These are phyloP conservation scores for Platysteira castanea DNA, from an alignment of 2,113 vertebrate genomes.

Conservation along the genomic window DNA sequence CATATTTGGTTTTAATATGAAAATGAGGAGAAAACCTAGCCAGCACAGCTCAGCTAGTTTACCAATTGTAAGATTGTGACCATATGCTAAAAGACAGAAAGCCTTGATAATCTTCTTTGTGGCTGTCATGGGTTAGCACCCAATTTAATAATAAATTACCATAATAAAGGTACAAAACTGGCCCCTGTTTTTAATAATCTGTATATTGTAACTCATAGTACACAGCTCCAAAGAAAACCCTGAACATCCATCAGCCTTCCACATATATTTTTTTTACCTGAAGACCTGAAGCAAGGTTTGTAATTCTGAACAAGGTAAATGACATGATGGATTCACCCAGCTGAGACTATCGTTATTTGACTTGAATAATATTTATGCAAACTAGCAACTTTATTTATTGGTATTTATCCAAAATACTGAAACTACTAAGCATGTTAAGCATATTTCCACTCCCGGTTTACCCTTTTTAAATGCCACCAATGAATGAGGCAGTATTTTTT, in stretches of 20 bases:
- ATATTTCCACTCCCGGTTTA: background rate
- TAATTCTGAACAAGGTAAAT: background rate
- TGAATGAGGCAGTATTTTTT: background rate
- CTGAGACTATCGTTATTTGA: background rate
- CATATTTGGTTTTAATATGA: background rate
- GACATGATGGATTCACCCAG: background rate
- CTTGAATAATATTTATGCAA: background rate
- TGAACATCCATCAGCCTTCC: background rate
- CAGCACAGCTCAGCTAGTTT: background rate
- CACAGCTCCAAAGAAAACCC: background rate
- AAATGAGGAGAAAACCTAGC: background rate
- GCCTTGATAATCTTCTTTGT: background rate
- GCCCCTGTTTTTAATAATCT: background rate
- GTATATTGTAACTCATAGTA: accelerated
- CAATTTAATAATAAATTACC: background rate
- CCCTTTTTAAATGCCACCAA: background rate
- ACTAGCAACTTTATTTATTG: background rate
- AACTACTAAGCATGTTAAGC: background rate
- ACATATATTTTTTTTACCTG: background rate
- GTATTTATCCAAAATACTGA: background rate
- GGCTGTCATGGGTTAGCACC: no score
- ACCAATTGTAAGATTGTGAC: background rate
- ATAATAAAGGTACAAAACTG: background rate
- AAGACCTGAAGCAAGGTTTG: background rate
- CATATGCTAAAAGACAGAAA: background rate